Evolutionary conservation across 2,113 vertebrate genomes (phyloP).

Genomic region (Phyllostomus discolor): DNA sequence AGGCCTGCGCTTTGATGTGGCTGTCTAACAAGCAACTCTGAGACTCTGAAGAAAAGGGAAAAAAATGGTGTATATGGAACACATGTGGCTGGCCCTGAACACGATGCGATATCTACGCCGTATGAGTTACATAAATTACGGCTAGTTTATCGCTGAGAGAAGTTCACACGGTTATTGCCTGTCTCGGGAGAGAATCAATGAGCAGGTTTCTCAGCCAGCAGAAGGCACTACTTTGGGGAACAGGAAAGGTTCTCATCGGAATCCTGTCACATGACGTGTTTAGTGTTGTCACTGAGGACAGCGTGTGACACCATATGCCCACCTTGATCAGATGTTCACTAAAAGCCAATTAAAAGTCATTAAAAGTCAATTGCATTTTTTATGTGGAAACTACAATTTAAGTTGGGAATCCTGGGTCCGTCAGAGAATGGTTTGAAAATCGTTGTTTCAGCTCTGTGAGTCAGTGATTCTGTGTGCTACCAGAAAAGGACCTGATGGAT

Average conservation of each 20-base stretch:
- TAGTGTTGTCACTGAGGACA: background rate
- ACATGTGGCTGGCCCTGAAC: background rate
- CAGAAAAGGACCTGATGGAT: background rate
- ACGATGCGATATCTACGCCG: background rate
- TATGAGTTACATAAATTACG: background rate
- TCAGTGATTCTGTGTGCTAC: background rate
- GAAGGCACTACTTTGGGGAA: background rate
- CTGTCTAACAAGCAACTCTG: background rate
- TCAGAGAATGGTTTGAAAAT: background rate
- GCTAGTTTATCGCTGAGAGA: background rate
- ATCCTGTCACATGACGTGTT: background rate
- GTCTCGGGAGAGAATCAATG: background rate
- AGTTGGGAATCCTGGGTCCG: background rate
- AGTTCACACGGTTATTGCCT: background rate
- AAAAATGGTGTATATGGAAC: background rate
- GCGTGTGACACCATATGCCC: background rate
- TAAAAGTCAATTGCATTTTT: background rate
- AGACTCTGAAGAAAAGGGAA: background rate
- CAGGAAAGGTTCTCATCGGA: background rate
- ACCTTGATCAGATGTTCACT: background rate
- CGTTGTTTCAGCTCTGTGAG: background rate
- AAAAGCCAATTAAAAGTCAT: background rate
- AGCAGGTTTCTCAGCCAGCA: background rate
- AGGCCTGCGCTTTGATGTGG: background rate
- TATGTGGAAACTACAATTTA: background rate